Conservation (phyloP, 2,113 vertebrate genomes). For the Ardeotis arabs region DNA sequence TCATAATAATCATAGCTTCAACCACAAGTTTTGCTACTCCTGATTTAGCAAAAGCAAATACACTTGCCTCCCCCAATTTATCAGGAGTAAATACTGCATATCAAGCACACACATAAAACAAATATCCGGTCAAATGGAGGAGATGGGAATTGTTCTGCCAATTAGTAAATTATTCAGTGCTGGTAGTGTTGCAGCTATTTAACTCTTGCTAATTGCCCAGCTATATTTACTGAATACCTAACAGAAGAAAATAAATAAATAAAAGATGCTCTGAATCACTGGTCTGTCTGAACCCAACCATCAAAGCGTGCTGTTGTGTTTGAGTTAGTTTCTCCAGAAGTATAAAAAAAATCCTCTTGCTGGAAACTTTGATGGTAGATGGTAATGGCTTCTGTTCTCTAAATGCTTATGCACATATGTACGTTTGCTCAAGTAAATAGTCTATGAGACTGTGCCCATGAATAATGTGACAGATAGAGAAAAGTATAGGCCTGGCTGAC, state of each 20-base stretch:
- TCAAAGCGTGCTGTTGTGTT: neutral
- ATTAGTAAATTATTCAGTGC: constrained; percentile 37
- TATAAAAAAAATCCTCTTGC: constrained; percentile 8
- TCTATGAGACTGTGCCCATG: neutral
- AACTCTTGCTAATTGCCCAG: neutral
- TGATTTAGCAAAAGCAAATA: constrained; percentile 50
- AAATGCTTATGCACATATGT: neutral
- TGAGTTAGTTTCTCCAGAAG: neutral
- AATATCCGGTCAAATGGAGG: constrained; percentile 42
- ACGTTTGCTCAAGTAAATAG: constrained; percentile 10
- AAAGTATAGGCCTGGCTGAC: neutral
- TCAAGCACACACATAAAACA: constrained; percentile 15
- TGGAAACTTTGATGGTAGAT: neutral
- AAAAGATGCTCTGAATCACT: constrained; percentile 28
- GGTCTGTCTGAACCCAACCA: neutral
- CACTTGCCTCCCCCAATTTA: neutral
- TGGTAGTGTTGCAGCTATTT: constrained; percentile 23
- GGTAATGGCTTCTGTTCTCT: constrained; percentile 7
- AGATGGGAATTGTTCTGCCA: constrained; percentile 1
- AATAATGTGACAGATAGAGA: neutral
- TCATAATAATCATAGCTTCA: neutral
- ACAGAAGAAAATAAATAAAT: constrained; percentile 33
- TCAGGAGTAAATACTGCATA: constrained; percentile 23
- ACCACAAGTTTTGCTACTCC: neutral
- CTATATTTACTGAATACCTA: neutral